These are phyloP conservation scores for Pseudomyrmex flavicornis DNA, from an alignment of 1,140 invertebrate species.

Conservation along the genomic window DNA sequence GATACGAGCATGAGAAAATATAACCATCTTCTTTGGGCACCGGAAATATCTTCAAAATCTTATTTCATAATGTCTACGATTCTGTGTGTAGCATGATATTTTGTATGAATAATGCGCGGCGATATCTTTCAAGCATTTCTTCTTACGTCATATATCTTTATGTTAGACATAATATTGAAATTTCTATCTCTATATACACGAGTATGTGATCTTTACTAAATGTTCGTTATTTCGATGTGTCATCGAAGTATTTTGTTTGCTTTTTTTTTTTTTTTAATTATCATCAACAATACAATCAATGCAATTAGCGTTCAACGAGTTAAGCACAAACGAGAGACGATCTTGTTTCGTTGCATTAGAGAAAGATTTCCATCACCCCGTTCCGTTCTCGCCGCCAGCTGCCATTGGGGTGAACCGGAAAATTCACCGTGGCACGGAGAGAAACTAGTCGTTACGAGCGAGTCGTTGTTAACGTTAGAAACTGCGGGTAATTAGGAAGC, in stretches of 20 bases:
- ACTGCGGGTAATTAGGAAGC: constrained; percentile 82
- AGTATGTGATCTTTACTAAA: constrained; percentile 33
- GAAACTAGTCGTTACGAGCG: constrained; percentile 71
- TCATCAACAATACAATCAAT: background rate
- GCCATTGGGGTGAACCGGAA: constrained; percentile 57
- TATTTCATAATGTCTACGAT: constrained; percentile 58
- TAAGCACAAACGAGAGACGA: background rate
- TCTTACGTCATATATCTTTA: constrained; percentile 50
- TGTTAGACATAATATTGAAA: constrained; percentile 57
- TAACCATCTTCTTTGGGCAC: constrained; percentile 52
- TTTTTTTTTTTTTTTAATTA: background rate
- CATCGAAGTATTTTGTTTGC: no score
- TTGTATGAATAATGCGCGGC: constrained; percentile 55
- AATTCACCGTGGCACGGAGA: constrained; percentile 64
- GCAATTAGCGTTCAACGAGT: no score
- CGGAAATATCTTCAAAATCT: constrained; percentile 56
- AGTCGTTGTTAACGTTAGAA: constrained; percentile 77
- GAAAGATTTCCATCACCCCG: constrained; percentile 15
- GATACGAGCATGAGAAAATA: constrained; percentile 38
- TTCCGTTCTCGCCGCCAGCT: constrained; percentile 1
- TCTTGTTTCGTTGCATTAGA: background rate
- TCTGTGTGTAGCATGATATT: constrained; percentile 53
- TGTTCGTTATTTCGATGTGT: constrained; percentile 36
- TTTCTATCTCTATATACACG: constrained; percentile 47
- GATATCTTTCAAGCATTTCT: constrained; percentile 58